phyloP scores from a whole-genome alignment of 2,888 invertebrate genomes.

The Sisyra nigra region DNA sequence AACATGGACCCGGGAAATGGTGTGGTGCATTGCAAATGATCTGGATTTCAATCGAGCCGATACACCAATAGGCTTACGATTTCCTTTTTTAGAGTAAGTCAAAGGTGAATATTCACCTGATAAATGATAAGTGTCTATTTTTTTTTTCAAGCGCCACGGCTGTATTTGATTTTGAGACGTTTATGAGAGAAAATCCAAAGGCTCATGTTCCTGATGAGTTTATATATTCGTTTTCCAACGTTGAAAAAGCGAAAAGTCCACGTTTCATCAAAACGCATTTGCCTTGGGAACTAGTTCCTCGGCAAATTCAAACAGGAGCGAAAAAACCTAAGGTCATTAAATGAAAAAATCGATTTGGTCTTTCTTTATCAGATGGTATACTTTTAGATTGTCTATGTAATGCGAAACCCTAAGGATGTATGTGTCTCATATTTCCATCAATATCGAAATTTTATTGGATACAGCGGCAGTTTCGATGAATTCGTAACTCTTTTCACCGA shows the following conservation, averaged over 20 bases:
- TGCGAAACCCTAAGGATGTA: conserved; percentile 56
- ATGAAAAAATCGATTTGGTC: not conserved
- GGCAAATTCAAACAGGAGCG: conserved; percentile 24
- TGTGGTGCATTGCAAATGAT: conserved; percentile 49
- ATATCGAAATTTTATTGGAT: conserved; percentile 38
- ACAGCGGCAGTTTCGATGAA: conserved; percentile 33
- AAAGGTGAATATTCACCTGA: not conserved
- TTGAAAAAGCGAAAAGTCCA: conserved; percentile 30
- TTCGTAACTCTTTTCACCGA: conserved; percentile 44
- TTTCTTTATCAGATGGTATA: conserved; percentile 12
- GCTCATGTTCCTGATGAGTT: conserved; percentile 17
- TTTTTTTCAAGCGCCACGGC: conserved; percentile 21
- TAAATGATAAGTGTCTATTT: no score
- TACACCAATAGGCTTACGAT: conserved; percentile 36
- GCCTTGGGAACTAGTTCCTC: conserved; percentile 41
- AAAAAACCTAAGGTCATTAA: conserved; percentile 26
- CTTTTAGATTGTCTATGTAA: conserved; percentile 47
- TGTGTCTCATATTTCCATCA: conserved; percentile 54
- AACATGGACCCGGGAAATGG: conserved; percentile 64
- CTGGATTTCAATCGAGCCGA: conserved; percentile 41
- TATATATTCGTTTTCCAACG: conserved; percentile 13
- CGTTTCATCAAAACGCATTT: conserved; percentile 48
- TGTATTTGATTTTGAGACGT: conserved; percentile 25
- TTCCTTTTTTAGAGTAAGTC: conserved; percentile 55
- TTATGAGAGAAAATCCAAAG: conserved; percentile 18